Base-by-base conservation (phyloP, 2,888 invertebrate genomes). In the Lithodes maja region DNA sequence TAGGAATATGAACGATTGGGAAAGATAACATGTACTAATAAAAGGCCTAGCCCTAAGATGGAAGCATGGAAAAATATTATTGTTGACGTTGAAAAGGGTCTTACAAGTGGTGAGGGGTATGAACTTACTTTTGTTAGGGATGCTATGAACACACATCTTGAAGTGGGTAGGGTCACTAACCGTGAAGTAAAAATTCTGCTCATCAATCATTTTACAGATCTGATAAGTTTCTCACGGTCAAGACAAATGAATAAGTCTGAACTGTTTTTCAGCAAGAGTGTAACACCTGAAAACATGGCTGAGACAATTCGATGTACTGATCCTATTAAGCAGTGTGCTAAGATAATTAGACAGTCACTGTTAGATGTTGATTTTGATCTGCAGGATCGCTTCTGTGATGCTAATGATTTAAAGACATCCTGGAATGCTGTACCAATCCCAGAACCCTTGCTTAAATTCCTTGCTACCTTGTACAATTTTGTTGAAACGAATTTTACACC, bases 121-220 rank as follows among this genome's bases (percentile, higher is more conserved):
- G 78, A 78, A 78, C 78, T 78, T 78, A 49, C 49, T 50, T 78
- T 78, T 78, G 78, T 78, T 78, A 78, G 78, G 78, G 78, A 78
- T 78, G 78, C 78, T 50, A 49, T 78, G 52, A 78, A 78, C 52
- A 17, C 33, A 78, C 78, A 78, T 17, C 50, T 78, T 78, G 49
- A 49, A 78, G 78, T 49, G 50, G 33, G 78, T 15, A 78, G 78
- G 3, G 78, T 78, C 49, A 78, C 78, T 78, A 78, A 78, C 50
- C 5, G 78, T 15, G 78, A 78, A 50, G 78, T 78, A 50, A 78
- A 78, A 78, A 78, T 33, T 78, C 78, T 49, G 15, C 78, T 78
- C 50, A 78, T 50, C 33, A 78, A 78, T 50, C 78, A 78, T 78
- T 78, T 78, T 50, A 7, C 61, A 61, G 61, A 61, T 49, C 78